Evolutionary conservation across 2,888 invertebrate genomes (phyloP).

Genomic region (Agonopterix heracliana): DNA sequence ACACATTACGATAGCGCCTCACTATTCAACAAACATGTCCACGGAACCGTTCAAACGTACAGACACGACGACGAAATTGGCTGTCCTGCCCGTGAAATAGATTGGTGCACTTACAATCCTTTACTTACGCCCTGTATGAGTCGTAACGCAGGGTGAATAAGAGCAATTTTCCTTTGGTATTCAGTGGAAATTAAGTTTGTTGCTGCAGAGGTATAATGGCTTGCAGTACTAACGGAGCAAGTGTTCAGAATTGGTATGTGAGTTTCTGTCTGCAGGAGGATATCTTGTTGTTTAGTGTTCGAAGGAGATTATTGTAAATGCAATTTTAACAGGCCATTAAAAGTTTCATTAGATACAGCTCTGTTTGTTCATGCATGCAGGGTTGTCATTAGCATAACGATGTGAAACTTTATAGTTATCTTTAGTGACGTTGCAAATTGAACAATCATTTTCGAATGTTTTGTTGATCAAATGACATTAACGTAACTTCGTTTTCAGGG

Average conservation of each 20-base stretch:
- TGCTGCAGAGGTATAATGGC: slow-evolving; percentile 32
- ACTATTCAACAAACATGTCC: slow-evolving; percentile 19
- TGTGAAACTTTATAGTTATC: too few species aligned
- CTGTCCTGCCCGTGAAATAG: slow-evolving; percentile 48
- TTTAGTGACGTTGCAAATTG: too few species aligned
- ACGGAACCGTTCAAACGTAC: slow-evolving; percentile 26
- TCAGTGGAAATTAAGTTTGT: neutral
- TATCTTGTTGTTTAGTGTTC: slow-evolving; percentile 1
- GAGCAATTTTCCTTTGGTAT: slow-evolving; percentile 16
- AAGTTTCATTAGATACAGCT: slow-evolving; percentile 1
- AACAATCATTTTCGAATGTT: too few species aligned
- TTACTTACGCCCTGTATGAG: slow-evolving; percentile 4
- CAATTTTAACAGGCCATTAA: neutral
- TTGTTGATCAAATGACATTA: too few species aligned
- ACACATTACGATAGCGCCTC: slow-evolving; percentile 6
- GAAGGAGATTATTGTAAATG: neutral
- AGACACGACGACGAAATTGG: slow-evolving; percentile 49
- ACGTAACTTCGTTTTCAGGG: too few species aligned
- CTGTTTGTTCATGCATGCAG: too few species aligned
- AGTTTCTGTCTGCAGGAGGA: slow-evolving; percentile 9
- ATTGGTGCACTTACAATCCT: slow-evolving; percentile 35
- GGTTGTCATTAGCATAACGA: too few species aligned
- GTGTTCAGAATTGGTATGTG: slow-evolving; percentile 19
- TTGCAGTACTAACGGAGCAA: slow-evolving; percentile 15
- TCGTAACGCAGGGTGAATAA: slow-evolving; percentile 15